These are phyloP conservation scores for Ophraella communa DNA, from an alignment of 2,888 invertebrate species.

Conservation along the genomic window DNA sequence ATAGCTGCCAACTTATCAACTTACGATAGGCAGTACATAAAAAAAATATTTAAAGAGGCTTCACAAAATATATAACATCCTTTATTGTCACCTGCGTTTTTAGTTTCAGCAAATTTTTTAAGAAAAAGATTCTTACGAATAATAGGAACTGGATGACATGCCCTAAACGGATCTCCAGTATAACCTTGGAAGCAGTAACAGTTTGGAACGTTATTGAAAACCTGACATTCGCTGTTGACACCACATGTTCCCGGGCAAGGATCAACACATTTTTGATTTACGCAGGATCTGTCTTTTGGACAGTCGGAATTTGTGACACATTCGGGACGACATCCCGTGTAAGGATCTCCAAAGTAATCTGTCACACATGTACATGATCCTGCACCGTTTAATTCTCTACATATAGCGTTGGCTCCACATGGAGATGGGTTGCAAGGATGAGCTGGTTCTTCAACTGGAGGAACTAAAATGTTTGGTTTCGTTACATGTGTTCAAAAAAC, in stretches of 20 bases:
- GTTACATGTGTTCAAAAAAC: not conserved
- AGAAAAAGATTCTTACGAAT: conserved; percentile 54
- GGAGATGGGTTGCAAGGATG: conserved; percentile 84
- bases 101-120: not conserved
- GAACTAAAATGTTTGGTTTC: conserved; percentile 52
- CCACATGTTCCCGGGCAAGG: conserved; percentile 86
- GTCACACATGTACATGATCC: conserved; percentile 83
- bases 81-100: too few species aligned
- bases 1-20: too few species aligned
- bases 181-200: conserved; percentile 77
- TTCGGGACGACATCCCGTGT: conserved; percentile 85
- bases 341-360: conserved; percentile 87
- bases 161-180: conserved; percentile 78
- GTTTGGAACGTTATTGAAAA: conserved; percentile 81
- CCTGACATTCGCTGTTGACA: conserved; percentile 81
- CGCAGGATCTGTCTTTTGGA: conserved; percentile 75
- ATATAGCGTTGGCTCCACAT: conserved; percentile 85
- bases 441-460: conserved; percentile 62
- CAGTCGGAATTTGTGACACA: conserved; percentile 89
- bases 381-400: conserved; percentile 79
- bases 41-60: too few species aligned
- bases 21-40: too few species aligned
- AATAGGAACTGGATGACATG: conserved; percentile 68
- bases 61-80: too few species aligned
- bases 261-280: conserved; percentile 83